phyloP scores from a whole-genome alignment of 2,888 invertebrate genomes.

The Orthosia cruda region DNA sequence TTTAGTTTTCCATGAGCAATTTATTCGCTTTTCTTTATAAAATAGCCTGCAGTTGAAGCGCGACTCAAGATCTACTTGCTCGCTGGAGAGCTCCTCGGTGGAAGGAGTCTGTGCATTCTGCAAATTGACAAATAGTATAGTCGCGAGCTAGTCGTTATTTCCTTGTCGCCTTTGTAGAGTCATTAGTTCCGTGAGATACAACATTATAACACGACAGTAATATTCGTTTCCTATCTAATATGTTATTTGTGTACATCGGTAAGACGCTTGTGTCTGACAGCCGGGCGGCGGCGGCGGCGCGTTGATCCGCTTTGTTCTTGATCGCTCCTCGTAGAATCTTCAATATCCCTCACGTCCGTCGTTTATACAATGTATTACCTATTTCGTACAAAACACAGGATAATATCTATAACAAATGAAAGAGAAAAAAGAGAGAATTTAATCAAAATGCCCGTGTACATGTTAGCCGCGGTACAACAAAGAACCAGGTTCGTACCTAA shows the following conservation, averaged over 20 bases:
- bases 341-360: slow-evolving; percentile 15
- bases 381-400: slow-evolving; percentile 27
- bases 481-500: slow-evolving; percentile 31
- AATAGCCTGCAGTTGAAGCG: not conserved
- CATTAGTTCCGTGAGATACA: not conserved
- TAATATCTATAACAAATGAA: slow-evolving; percentile 29
- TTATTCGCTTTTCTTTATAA: not conserved
- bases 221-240: not conserved
- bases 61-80: not conserved
- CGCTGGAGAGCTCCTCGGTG: not conserved
- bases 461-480: slow-evolving; percentile 38
- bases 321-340: slow-evolving; percentile 18
- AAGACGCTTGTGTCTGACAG: not conserved
- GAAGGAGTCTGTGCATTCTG: not conserved
- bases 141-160: slow-evolving; percentile 20
- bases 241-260: not conserved
- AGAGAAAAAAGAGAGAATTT: slow-evolving; percentile 26
- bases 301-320: slow-evolving; percentile 24
- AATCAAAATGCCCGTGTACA: slow-evolving; percentile 41
- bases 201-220: not conserved
- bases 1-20: not conserved
- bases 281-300: too few relatives aligned
- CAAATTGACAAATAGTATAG: slow-evolving; percentile 9
- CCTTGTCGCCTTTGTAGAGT: not conserved
- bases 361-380: slow-evolving; percentile 24